These are phyloP conservation scores for Sakesphorus luctuosus DNA, from an alignment of 2,113 vertebrate species.

Conservation along the genomic window DNA sequence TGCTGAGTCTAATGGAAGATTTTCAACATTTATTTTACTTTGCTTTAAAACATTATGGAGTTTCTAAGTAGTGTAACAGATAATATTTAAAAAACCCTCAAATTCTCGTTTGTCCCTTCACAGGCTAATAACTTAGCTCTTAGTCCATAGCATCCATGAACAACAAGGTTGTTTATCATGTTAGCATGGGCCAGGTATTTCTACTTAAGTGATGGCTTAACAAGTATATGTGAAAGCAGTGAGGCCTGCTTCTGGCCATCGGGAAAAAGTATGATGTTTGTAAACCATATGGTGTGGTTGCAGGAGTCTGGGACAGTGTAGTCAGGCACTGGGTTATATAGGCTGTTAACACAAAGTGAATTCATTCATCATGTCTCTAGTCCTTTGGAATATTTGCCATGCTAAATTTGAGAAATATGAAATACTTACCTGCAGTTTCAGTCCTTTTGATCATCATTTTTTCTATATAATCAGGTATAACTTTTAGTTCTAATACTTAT, in stretches of 20 bases:
- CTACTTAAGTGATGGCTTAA: not conserved
- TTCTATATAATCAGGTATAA: not conserved
- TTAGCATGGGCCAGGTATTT: not conserved
- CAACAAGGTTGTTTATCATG: not conserved
- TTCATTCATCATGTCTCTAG: not conserved
- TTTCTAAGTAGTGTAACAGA: not conserved
- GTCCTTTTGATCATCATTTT: not conserved
- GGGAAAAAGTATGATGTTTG: rapidly evolving
- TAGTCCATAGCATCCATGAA: not conserved
- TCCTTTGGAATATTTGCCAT: not conserved
- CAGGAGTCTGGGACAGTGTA: not conserved
- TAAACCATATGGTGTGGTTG: not conserved
- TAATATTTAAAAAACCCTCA: not conserved
- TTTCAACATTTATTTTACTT: not conserved
- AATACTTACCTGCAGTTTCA: not conserved
- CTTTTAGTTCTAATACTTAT: not conserved
- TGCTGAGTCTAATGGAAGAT: not conserved
- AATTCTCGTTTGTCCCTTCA: not conserved
- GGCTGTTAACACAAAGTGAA: not conserved
- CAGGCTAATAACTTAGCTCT: not conserved
- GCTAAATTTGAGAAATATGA: not conserved
- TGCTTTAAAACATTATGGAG: not conserved
- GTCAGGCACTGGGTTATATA: not conserved
- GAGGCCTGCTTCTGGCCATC: not conserved
- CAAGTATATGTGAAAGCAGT: not conserved